Percentiles rank a stretch among this genome's conserved stretches.
These are phyloP conservation scores for Acrossocheilus fasciatus DNA, from an alignment of 2,797 vertebrate genomes.

Conservation along the genomic window DNA sequence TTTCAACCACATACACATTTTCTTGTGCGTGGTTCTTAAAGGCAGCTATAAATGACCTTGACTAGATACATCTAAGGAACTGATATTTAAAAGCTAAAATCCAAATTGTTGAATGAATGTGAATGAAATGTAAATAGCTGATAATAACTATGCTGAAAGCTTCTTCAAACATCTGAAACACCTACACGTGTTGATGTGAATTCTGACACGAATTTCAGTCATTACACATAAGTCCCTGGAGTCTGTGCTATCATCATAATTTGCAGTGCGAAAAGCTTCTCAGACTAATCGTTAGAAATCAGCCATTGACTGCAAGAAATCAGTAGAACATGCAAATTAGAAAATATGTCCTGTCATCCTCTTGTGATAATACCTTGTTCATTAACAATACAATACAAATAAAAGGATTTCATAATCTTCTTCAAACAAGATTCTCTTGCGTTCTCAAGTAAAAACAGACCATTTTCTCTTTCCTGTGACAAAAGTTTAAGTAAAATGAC, in stretches of 20 bases:
- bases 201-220: constrained; percentile 28
- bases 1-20: not conserved
- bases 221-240: constrained; percentile 26
- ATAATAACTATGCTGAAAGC: constrained; percentile 17
- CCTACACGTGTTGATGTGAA: constrained; percentile 22
- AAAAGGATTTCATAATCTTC: not conserved
- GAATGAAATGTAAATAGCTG: constrained; percentile 17
- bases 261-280: constrained; percentile 40
- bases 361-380: not conserved
- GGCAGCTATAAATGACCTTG: not conserved
- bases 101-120: not conserved
- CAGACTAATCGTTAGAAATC: constrained; percentile 11
- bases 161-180: constrained; percentile 21
- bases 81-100: not conserved
- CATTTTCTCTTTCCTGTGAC: not conserved
- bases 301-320: constrained; percentile 23
- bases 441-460: not conserved
- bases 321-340: constrained; percentile 40
- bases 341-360: not conserved
- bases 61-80: not conserved
- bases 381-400: constrained; percentile 6
- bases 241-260: constrained; percentile 43
- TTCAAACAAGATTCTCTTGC: not conserved
- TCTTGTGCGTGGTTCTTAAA: not conserved
- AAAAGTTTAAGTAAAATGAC: constrained; percentile 19